phyloP scores from a whole-genome alignment of 2,113 vertebrate species.

The Crocuta crocuta region DNA sequence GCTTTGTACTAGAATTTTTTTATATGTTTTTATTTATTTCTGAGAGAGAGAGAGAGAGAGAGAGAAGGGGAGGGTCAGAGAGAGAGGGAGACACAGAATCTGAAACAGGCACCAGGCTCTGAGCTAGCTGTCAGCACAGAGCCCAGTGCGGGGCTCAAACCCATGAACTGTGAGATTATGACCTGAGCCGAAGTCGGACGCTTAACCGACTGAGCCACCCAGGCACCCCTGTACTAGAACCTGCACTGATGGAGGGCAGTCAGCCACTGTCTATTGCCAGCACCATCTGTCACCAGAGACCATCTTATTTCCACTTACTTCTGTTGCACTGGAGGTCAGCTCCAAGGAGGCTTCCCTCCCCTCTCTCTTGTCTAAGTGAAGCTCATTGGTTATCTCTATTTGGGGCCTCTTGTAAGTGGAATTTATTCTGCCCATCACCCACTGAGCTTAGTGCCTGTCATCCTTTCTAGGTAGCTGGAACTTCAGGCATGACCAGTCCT shows the following conservation, averaged over 20 bases:
- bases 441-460: not conserved
- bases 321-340: not conserved
- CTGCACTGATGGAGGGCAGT: not conserved
- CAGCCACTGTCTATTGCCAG: not conserved
- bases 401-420: not conserved
- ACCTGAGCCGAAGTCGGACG: too few relatives aligned
- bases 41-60: too few relatives aligned
- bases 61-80: too few relatives aligned
- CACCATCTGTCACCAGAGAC: not conserved
- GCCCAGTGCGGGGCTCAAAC: too few relatives aligned
- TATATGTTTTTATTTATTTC: too few relatives aligned
- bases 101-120: too few relatives aligned
- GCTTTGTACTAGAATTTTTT: not conserved
- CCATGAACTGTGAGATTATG: too few relatives aligned
- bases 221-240: not conserved
- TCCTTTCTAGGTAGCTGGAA: not conserved
- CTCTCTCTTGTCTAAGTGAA: not conserved
- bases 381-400: not conserved
- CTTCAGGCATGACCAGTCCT: not conserved
- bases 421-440: not conserved
- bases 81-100: too few relatives aligned
- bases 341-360: not conserved
- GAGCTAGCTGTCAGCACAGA: too few relatives aligned
- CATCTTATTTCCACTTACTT: not conserved
- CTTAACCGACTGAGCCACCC: too few relatives aligned